Percentiles rank a stretch among this genome's conserved stretches.
These are phyloP conservation scores for Phymorhynchus buccinoides DNA, from an alignment of 1,140 invertebrate genomes.

Conservation along the genomic window DNA sequence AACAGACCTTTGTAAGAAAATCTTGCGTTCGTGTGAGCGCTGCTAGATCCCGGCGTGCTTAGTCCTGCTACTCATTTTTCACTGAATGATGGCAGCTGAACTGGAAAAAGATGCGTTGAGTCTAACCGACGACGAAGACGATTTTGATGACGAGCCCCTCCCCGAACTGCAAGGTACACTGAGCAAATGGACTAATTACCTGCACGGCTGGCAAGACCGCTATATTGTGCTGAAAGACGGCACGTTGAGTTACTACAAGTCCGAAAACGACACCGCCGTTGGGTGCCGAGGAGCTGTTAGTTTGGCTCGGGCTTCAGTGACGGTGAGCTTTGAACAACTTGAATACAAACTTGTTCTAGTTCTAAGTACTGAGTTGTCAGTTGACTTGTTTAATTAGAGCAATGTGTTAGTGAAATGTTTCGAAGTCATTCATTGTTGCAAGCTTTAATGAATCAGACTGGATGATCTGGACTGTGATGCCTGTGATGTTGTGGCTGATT, in stretches of 20 bases:
- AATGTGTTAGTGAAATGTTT: no score
- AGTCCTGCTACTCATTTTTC: neutral
- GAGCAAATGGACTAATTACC: constrained; percentile 99
- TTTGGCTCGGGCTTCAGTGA: constrained; percentile 92
- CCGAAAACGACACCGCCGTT: constrained; percentile 92
- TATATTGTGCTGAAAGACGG: constrained; percentile 97
- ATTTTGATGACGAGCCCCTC: constrained; percentile 67
- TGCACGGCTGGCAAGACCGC: constrained; percentile 98
- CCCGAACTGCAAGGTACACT: constrained; percentile 75
- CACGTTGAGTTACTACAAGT: constrained; percentile 97
- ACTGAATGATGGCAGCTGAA: constrained; percentile 13
- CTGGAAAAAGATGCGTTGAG: constrained; percentile 66
- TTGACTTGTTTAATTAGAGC: no score
- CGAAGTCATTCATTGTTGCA: no score
- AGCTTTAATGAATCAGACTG: no score
- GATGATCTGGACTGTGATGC: no score
- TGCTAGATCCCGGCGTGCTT: neutral
- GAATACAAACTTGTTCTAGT: no score
- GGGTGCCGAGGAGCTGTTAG: constrained; percentile 97
- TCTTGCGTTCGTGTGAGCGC: neutral
- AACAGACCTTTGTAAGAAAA: neutral
- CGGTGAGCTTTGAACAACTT: constrained; percentile 78
- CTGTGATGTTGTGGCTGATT: no score
- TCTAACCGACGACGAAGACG: constrained; percentile 71
- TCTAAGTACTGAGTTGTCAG: no score